A percentile compares a stretch with the other conserved stretches of the same genome.
These are phyloP conservation scores for Cremastinae sp. DNA, from an alignment of 2,888 invertebrate genomes.

Conservation along the genomic window DNA sequence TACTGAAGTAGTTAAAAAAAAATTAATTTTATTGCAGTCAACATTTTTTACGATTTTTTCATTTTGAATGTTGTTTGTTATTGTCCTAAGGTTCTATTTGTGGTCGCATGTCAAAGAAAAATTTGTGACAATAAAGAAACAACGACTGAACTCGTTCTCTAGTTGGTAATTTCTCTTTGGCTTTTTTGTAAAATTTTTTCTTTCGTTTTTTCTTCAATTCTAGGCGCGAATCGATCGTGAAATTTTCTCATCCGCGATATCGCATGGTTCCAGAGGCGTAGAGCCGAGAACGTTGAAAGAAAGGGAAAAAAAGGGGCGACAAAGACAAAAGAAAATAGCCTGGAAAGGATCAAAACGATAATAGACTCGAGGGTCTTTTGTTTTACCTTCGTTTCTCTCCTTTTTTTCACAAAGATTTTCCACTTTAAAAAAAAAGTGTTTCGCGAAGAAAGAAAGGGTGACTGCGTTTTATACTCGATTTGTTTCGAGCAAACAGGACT, in stretches of 20 bases:
- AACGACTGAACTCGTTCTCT: no score
- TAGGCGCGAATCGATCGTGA: not conserved
- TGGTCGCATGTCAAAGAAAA: no score
- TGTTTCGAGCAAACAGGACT: no score
- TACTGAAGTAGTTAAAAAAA: no score
- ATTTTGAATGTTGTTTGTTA: no score
- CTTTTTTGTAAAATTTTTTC: constrained; percentile 6
- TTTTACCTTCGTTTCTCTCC: not conserved
- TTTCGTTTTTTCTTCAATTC: constrained; percentile 42
- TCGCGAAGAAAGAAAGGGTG: no score
- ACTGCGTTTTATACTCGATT: no score
- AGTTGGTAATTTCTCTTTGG: no score
- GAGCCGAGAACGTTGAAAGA: constrained; percentile 12
- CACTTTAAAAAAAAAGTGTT: not conserved
- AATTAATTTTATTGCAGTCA: no score
- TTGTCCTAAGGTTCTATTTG: no score
- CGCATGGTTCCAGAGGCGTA: constrained; percentile 3
- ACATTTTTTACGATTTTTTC: no score
- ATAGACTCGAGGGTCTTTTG: constrained; percentile 39
- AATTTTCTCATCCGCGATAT: constrained; percentile 50
- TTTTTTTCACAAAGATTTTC: not conserved
- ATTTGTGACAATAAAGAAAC: no score
- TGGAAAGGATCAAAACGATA: constrained; percentile 51
- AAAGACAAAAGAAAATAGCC: constrained; percentile 40
- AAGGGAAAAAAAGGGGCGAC: constrained; percentile 26